Evolutionary conservation across 2,113 vertebrate genomes (phyloP), one percentile per base, ranked within the genome.

Genomic region (Pseudopipra pipra): DNA sequence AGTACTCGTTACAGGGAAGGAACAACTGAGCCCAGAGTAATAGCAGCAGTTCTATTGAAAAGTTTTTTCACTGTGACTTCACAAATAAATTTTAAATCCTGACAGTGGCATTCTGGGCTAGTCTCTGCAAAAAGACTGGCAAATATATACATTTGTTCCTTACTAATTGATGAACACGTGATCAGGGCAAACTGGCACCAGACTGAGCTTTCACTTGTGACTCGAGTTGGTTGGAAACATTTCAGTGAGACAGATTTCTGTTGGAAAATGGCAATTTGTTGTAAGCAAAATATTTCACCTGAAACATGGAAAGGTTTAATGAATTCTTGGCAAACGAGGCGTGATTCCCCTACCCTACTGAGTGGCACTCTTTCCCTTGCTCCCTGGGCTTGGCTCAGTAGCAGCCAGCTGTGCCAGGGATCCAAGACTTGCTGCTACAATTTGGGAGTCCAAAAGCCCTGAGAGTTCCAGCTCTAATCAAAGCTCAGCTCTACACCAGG

Each of bases 261-360:
- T 70, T 49, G 58, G 71, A 70, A 96, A 95, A 92, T 27, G 87
- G 77, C 77, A 87, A 76, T 93, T 96, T 94, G 78, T 79, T 94
- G 91, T 91, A 94, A 0, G 3, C 49, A 93, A 92, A 97, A 96
- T 93, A 95, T 96, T 96, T 95, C 81, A 95, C 94, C 96, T 95
- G 91, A 95, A 95, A 93, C 62, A 94, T 4, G 22, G 41, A 66
- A 47, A 71, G 62, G 61, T 85, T 94, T 74, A 66, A 72, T 33
- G 83, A 96, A 87, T 89, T 84, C 76, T 65, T 91, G 84, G 89
- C 87, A 96, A 87, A 68, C 3, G 8, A 89, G 74, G 56, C 11
- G 4, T 16, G 49, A 82, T 65, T 91, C 61, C 16, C 23, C 25
- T n/a, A 25, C 59, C 51, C 62, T 81, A 58, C 33, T 6, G 39